Percentiles rank a stretch among this genome's conserved stretches.
phyloP scores from a whole-genome alignment of 2,113 vertebrate genomes.

The Platysternon megacephalum region DNA sequence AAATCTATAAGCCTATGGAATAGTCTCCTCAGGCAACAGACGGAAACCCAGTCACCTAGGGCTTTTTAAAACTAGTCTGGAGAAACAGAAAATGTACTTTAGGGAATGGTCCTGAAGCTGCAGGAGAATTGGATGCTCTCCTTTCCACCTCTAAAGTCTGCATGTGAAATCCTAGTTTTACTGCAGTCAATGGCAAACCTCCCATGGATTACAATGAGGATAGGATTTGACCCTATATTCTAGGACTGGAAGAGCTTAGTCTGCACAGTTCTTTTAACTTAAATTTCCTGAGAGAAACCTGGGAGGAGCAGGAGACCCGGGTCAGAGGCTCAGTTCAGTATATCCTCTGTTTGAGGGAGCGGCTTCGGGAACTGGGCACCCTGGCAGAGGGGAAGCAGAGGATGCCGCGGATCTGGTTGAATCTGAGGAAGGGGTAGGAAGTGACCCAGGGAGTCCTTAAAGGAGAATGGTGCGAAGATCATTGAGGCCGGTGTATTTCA shows the following conservation, averaged over 20 bases:
- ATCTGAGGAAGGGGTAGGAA: no score
- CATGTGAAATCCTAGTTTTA: not conserved
- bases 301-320: no score
- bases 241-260: not conserved
- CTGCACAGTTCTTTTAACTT: not conserved
- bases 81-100: not conserved
- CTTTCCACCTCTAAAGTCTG: not conserved
- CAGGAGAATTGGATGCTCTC: not conserved
- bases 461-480: no score
- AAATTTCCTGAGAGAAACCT: not conserved
- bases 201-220: not conserved
- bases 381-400: no score
- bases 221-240: not conserved
- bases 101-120: not conserved
- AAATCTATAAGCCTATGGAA: not conserved
- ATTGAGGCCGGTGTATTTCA: no score
- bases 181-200: not conserved
- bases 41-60: not conserved
- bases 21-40: not conserved
- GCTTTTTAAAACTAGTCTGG: not conserved
- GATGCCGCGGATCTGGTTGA: no score
- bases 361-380: no score
- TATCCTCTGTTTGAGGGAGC: no score
- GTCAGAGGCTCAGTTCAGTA: no score
- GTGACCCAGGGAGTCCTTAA: no score